phyloP scores from a whole-genome alignment of 2,797 vertebrate species.

The Luscinia luscinia region DNA sequence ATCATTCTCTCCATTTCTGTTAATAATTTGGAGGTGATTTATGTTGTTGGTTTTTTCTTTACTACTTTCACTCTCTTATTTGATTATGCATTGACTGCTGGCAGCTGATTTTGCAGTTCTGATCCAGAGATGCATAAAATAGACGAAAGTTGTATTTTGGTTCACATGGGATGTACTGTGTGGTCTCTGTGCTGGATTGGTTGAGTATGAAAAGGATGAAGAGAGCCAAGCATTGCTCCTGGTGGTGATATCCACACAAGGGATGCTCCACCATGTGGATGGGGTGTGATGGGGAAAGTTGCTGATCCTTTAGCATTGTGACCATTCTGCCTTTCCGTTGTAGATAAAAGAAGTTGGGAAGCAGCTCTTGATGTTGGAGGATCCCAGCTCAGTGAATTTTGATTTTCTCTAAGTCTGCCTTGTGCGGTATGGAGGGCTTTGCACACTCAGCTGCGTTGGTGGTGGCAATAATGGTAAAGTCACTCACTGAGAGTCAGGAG shows the following conservation, averaged over 20 bases:
- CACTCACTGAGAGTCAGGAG: background rate
- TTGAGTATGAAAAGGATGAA: background rate
- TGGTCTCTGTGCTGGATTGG: background rate
- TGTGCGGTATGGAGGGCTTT: rapidly evolving
- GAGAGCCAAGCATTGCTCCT: background rate
- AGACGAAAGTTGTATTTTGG: background rate
- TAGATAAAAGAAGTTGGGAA: background rate
- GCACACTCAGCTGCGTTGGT: background rate
- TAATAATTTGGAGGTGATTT: background rate
- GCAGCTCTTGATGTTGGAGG: background rate
- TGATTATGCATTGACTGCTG: background rate
- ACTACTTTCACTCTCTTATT: background rate
- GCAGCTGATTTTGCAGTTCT: background rate
- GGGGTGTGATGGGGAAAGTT: background rate
- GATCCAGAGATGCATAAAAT: background rate
- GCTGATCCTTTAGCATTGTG: background rate
- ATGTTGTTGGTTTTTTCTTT: background rate
- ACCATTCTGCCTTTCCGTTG: background rate
- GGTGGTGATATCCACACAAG: background rate
- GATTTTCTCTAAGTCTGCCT: background rate
- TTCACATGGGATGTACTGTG: background rate
- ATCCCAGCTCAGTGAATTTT: background rate
- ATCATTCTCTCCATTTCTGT: background rate
- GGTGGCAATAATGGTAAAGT: background rate
- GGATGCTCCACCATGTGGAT: rapidly evolving